Evolutionary conservation across 2,113 vertebrate genomes (phyloP).

Genomic region (Nyctereutes procyonoides): DNA sequence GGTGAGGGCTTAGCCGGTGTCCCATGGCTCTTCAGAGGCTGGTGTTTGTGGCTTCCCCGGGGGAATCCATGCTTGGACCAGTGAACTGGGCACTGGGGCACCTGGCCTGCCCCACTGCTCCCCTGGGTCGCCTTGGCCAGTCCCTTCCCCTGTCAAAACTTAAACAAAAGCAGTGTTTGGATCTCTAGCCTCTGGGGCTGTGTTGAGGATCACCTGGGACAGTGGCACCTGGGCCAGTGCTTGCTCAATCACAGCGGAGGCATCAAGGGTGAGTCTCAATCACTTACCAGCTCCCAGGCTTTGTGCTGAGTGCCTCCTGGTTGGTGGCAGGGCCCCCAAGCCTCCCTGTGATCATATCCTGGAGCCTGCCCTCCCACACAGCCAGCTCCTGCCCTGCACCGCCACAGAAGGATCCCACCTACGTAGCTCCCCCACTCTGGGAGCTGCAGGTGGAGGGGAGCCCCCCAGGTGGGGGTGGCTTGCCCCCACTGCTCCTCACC

Average conservation of each 20-base stretch:
- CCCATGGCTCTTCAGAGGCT: not conserved
- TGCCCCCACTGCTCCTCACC: not conserved
- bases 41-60: not conserved
- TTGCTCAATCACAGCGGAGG: not conserved
- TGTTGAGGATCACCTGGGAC: not conserved
- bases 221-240: rapidly evolving
- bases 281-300: not conserved
- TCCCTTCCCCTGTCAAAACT: not conserved
- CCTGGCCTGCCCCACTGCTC: not conserved
- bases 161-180: not conserved
- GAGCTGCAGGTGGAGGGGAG: not conserved
- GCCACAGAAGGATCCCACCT: not conserved
- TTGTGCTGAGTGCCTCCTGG: not conserved
- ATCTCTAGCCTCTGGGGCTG: not conserved
- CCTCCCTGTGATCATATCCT: not conserved
- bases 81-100: not conserved
- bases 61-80: not conserved
- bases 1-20: not conserved
- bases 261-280: not conserved
- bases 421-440: too few relatives aligned
- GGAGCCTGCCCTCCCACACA: not conserved
- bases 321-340: not conserved
- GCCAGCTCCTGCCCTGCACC: not conserved
- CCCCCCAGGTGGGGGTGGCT: not conserved
- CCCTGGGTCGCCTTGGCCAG: not conserved